Percentiles rank a stretch among this genome's conserved stretches.
phyloP scores from a whole-genome alignment of 2,888 invertebrate species.

The Paralinhomoeus sp. region DNA sequence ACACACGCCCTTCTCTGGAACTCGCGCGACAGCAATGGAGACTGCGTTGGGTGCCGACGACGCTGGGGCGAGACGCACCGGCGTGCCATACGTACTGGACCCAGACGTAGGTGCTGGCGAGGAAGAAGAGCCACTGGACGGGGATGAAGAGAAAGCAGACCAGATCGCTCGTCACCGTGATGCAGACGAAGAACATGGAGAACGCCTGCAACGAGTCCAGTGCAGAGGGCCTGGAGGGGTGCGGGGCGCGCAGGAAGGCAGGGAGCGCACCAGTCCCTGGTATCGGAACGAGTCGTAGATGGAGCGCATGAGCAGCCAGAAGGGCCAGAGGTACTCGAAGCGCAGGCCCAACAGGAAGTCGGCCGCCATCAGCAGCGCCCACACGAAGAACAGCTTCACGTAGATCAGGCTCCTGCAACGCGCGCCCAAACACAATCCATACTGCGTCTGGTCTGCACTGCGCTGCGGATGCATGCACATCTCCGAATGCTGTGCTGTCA shows the following conservation, averaged over 20 bases:
- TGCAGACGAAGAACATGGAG: slow-evolving; percentile 88
- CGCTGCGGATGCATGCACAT: no score
- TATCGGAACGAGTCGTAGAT: slow-evolving; percentile 92
- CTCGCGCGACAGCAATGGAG: background rate
- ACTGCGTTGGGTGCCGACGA: background rate
- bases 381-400: slow-evolving; percentile 76
- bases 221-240: no score
- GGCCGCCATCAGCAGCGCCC: slow-evolving; percentile 75
- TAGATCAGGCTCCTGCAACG: slow-evolving; percentile 72
- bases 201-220: slow-evolving; percentile 52
- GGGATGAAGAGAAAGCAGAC: slow-evolving; percentile 97
- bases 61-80: slow-evolving; percentile 36
- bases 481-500: no score
- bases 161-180: slow-evolving; percentile 89
- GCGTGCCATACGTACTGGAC: slow-evolving; percentile 94
- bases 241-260: no score
- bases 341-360: slow-evolving; percentile 93
- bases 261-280: slow-evolving; percentile 84
- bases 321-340: slow-evolving; percentile 95
- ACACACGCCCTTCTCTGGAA: slow-evolving; percentile 68
- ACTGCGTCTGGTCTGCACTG: no score
- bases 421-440: no score
- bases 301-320: slow-evolving; percentile 80
- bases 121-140: slow-evolving; percentile 86
- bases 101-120: slow-evolving; percentile 95